phyloP scores from a whole-genome alignment of 2,888 invertebrate genomes.

The Aphrophora alni region DNA sequence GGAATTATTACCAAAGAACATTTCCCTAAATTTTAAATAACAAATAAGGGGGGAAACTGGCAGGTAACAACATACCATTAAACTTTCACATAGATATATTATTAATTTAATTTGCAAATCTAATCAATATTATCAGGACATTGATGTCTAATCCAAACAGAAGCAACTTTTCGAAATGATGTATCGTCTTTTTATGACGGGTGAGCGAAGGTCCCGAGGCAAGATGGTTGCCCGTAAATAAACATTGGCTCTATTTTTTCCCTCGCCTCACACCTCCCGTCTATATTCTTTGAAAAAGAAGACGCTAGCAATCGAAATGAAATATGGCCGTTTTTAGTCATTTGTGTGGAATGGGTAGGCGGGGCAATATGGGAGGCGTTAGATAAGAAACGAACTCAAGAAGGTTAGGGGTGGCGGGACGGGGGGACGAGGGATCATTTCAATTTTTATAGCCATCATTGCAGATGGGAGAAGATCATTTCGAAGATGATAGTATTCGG shows the following conservation, averaged over 20 bases:
- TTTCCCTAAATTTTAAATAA: too few relatives aligned
- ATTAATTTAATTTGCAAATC: too few relatives aligned
- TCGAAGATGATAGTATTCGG: constrained; percentile 36
- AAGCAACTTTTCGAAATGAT: too few relatives aligned
- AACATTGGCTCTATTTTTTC: constrained; percentile 13
- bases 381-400: constrained; percentile 45
- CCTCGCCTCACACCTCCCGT: constrained; percentile 36
- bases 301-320: constrained; percentile 49
- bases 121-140: too few relatives aligned
- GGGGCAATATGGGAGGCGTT: constrained; percentile 52
- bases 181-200: background rate
- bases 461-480: constrained; percentile 40
- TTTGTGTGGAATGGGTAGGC: constrained; percentile 21
- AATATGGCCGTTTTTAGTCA: constrained; percentile 49
- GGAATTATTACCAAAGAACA: too few relatives aligned
- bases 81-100: too few relatives aligned
- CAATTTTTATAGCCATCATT: constrained; percentile 48
- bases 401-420: constrained; percentile 42
- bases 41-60: too few relatives aligned
- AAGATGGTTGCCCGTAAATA: constrained; percentile 25
- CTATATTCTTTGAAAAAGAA: constrained; percentile 40
- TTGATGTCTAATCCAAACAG: too few relatives aligned
- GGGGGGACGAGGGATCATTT: constrained; percentile 44
- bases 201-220: constrained; percentile 10
- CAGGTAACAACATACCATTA: too few relatives aligned